phyloP scores from a whole-genome alignment of 2,888 invertebrate genomes.

The Nemurella pictetii region DNA sequence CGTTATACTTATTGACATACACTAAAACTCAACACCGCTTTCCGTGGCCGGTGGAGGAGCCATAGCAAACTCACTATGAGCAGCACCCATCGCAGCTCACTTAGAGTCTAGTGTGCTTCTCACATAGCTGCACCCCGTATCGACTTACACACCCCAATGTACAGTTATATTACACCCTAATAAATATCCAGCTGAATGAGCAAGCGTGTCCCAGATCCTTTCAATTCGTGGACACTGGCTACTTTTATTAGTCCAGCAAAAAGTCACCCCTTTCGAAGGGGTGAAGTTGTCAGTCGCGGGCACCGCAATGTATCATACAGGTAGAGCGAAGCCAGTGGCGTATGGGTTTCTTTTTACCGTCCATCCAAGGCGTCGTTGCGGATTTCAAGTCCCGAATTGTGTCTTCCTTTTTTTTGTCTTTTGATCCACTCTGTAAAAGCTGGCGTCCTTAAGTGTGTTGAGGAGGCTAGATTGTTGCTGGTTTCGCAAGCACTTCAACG shows the following conservation, averaged over 20 bases:
- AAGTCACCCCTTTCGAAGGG: background rate
- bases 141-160: background rate
- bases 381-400: too few relatives aligned
- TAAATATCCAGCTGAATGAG: background rate
- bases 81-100: background rate
- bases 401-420: too few relatives aligned
- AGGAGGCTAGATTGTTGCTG: too few relatives aligned
- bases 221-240: background rate
- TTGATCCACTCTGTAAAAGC: too few relatives aligned
- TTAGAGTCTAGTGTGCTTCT: background rate
- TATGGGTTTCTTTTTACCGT: too few relatives aligned
- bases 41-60: background rate
- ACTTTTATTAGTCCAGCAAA: background rate
- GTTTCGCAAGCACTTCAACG: too few relatives aligned
- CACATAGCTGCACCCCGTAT: background rate
- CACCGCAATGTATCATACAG: background rate
- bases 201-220: background rate
- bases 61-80: too few relatives aligned
- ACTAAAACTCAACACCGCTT: too few relatives aligned
- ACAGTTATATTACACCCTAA: background rate
- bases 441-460: too few relatives aligned
- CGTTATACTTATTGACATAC: too few relatives aligned
- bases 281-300: background rate
- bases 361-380: too few relatives aligned
- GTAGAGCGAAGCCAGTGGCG: background rate